Base-by-base conservation (phyloP, 2,797 vertebrate species). In the Poeciliopsis turneri region DNA sequence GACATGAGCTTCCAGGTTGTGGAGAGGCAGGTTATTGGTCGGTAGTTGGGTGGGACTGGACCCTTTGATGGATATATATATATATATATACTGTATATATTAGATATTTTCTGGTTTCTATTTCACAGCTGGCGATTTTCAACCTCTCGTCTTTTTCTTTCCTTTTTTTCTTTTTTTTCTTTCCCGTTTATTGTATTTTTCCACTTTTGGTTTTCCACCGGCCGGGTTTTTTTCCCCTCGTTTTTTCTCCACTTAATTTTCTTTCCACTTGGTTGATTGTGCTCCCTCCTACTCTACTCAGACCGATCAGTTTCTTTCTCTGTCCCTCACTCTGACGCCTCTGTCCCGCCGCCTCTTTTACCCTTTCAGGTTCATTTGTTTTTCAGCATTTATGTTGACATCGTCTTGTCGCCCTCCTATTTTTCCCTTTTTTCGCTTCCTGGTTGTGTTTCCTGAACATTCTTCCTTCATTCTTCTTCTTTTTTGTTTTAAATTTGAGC, bases 61-160 rank as follows among this genome's bases (percentile, higher is more conserved):
- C n/a, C n/a, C n/a, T n/a, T n/a, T n/a, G n/a, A n/a, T n/a, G n/a
- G n/a, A 30, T 30, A 2, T 18, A 33, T 36, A 36, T 20, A 20
- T 51, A 18, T 8, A 57, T n/a, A 5, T 43, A 43, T 15, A 30
- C 28, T 41, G 5, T 3, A 57, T 28, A 5, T 15, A 30, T 59
- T 59, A 59, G 9, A 61, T 68, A n/a, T 3, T 25, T 46, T 59
- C 55, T 30, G 39, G 53, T 78, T 79, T 85, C 81, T 68, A 89
- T 91, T 88, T 91, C 82, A 90, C 89, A 86, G 25, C 46, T 30
- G 68, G 49, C 71, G 84, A 82, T 80, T 78, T 72, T 75, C 72
- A 72, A 61, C 69, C 30, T 72, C 74, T 77, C 0, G 7, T 51
- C 20, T 9, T 7, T 78, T 13, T 39, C 49, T 77, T 20, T 47